Conservation (phyloP, 2,113 vertebrate species). For the Artemisiospiza belli region DNA sequence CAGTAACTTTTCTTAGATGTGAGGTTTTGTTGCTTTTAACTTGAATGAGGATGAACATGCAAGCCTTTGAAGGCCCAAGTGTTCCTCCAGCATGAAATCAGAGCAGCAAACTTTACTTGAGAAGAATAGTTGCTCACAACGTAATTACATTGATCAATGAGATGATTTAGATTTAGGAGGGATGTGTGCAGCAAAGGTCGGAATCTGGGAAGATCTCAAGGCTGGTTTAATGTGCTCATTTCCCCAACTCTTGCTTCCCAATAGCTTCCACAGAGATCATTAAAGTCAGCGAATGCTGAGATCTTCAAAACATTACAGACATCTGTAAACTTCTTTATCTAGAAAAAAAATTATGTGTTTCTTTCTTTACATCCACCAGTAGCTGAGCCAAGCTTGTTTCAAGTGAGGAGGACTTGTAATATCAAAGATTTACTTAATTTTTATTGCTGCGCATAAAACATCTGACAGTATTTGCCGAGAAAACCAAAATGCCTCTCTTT, state of each 20-base stretch:
- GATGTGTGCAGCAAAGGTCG: neutral
- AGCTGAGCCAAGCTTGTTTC: constrained; percentile 29
- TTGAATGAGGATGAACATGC: neutral
- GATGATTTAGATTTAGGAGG: neutral
- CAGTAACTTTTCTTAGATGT: neutral
- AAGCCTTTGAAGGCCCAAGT: neutral
- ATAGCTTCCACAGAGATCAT: constrained; percentile 31
- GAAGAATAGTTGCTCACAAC: neutral
- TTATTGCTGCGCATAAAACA: constrained; percentile 67
- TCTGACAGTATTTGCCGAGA: constrained; percentile 72
- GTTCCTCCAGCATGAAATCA: neutral
- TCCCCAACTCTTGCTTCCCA: neutral
- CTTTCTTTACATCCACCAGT: neutral
- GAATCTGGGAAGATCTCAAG: constrained; percentile 12
- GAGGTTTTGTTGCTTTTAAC: neutral
- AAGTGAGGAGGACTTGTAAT: neutral
- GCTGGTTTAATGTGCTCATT: neutral
- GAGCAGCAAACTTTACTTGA: neutral
- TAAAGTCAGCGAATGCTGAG: neutral
- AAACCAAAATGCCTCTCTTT: constrained; percentile 76
- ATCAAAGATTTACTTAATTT: constrained; percentile 72
- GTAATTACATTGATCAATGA: neutral
- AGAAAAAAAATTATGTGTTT: neutral
- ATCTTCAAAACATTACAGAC: constrained; percentile 14
- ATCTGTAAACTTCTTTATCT: constrained; percentile 29